Conservation (phyloP, 2,797 vertebrate genomes). For the Oophaga sylvatica region DNA sequence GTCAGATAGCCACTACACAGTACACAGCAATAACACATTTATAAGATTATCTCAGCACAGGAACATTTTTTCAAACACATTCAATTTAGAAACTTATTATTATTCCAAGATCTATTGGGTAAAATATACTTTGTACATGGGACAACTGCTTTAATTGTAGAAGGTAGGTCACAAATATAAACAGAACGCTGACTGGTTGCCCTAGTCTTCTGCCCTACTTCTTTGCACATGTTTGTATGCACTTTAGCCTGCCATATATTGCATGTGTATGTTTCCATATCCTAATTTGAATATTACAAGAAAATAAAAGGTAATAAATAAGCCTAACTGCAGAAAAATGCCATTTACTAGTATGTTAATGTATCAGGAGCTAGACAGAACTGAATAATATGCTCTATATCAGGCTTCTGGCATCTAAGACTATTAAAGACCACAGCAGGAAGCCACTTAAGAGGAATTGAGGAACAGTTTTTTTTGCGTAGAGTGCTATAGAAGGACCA, state of each 20-base stretch:
- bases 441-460: constrained; percentile 1
- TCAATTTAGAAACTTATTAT: too few relatives aligned
- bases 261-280: background rate
- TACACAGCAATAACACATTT: too few relatives aligned
- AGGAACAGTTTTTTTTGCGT: background rate
- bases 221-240: background rate
- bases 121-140: too few relatives aligned
- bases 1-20: too few relatives aligned
- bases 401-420: background rate
- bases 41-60: too few relatives aligned
- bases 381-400: background rate
- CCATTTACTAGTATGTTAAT: background rate
- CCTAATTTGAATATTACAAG: background rate
- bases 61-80: too few relatives aligned
- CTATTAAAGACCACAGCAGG: constrained; percentile 13
- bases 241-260: background rate
- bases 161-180: too few relatives aligned
- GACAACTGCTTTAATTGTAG: too few relatives aligned
- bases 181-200: too few relatives aligned
- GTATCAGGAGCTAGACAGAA: background rate
- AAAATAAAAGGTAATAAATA: constrained; percentile 10
- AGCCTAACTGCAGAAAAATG: background rate
- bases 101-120: too few relatives aligned
- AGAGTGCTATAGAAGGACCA: background rate
- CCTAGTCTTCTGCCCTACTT: background rate